Evolutionary conservation across 2,113 vertebrate genomes (phyloP), one percentile per base, ranked within the genome.

Genomic region (Pollachius pollachius): DNA sequence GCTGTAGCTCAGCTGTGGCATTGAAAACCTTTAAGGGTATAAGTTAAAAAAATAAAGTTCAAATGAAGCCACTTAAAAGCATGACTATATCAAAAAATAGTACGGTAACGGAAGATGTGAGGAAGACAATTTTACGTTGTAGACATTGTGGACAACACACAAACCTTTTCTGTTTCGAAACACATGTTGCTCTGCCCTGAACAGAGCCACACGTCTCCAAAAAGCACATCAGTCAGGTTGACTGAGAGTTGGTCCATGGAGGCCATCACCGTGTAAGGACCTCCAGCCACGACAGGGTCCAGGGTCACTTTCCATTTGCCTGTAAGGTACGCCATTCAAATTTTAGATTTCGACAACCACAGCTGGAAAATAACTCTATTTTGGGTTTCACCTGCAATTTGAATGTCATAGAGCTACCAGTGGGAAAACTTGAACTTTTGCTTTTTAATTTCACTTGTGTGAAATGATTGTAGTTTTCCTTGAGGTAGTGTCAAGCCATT

Each of bases 101-200:
- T 58, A n/a, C 8, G n/a, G n/a, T 6, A 58, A 58, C 15, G 5
- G 56, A n/a, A 58, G 9, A 34, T 7, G 30, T 34, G 6, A 34
- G 3, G 23, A 34, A 34, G 30, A 34, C 30, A 34, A 34, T 34
- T 34, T 34, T 34, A 34, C 30, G 30, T 34, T 34, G 30, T 34
- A 7, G 30, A 34, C 30, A 34, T 34, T 34, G 30, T 34, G 30
- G 30, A 34, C 30, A 34, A 4, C 30, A 48, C 41, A 13, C 41
- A 48, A 48, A 48, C 41, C 41, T 9, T 48, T 1, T 48, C 2
- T 2, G 92, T 88, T 0, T 89, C 87, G 88, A 98, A 96, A 12
- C 72, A 84, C 96, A 99, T 97, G 88, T 98, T 99, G 89, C 96
- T 99, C 72, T 98, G 96, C 1, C 96, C 97, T 1, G 95, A 92